A percentile compares a stretch with the other conserved stretches of the same genome.
Conservation (phyloP, 2,888 invertebrate genomes). For the Eugnorisma glareosa region DNA sequence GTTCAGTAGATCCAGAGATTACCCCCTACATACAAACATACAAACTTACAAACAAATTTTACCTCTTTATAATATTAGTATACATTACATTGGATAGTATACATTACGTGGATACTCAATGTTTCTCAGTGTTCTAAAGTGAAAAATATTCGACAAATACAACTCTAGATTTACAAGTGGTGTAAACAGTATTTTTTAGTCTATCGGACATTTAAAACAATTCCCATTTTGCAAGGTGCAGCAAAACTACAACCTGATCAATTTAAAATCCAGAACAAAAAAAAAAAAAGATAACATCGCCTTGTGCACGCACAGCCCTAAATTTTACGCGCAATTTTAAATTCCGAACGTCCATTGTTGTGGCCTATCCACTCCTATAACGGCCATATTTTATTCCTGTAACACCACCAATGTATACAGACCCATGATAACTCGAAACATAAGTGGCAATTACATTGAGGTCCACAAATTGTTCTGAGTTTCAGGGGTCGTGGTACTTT, state of each 20-base stretch:
- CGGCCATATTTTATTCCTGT: constrained; percentile 82
- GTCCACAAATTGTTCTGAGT: constrained; percentile 38
- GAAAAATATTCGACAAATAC: background rate
- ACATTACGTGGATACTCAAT: background rate
- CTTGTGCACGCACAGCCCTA: constrained; percentile 74
- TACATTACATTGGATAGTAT: no score
- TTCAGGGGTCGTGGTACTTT: constrained; percentile 62
- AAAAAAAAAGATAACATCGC: constrained; percentile 22
- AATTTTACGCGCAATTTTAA: constrained; percentile 85
- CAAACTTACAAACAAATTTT: no score
- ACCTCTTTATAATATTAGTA: no score
- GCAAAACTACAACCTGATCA: constrained; percentile 41
- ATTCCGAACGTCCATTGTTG: constrained; percentile 86
- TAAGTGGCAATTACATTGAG: constrained; percentile 53
- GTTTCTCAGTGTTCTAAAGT: background rate
- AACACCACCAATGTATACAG: constrained; percentile 69
- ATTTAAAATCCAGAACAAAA: constrained; percentile 40
- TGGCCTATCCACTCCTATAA: constrained; percentile 83
- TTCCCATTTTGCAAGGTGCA: constrained; percentile 28
- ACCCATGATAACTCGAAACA: constrained; percentile 60
- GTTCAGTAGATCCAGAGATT: no score
- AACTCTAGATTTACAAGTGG: background rate
- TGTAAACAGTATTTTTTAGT: background rate
- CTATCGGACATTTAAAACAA: constrained; percentile 25
- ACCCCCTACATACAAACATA: no score